These are phyloP conservation scores for Galerucella calmariensis DNA, from an alignment of 2,888 invertebrate species.

Conservation along the genomic window DNA sequence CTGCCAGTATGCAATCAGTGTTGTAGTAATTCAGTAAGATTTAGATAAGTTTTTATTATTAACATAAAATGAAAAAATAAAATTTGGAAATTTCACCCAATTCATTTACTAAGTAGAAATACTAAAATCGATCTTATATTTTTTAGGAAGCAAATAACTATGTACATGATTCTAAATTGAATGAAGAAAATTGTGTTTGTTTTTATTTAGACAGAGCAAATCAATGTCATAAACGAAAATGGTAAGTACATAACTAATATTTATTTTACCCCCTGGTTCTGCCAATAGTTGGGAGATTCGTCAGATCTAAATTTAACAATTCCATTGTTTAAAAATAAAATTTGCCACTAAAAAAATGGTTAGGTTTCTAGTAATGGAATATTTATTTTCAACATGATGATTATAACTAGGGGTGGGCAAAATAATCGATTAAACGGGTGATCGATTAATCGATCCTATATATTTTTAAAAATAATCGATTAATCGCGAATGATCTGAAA, in stretches of 20 bases:
- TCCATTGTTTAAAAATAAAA: neutral
- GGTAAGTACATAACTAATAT: slow-evolving; percentile 67
- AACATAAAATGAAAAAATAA: neutral
- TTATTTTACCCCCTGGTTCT: neutral
- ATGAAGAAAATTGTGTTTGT: slow-evolving; percentile 71
- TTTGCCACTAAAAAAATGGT: neutral
- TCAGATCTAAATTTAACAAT: no score
- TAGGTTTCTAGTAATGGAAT: no score
- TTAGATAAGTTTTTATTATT: neutral
- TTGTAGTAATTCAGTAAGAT: slow-evolving; percentile 35
- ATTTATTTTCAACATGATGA: no score
- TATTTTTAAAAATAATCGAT: no score
- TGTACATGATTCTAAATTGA: slow-evolving; percentile 30
- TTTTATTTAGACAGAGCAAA: slow-evolving; percentile 91
- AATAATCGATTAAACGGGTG: no score
- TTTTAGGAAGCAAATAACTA: slow-evolving; percentile 48
- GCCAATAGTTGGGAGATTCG: no score
- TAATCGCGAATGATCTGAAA: no score
- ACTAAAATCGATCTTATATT: neutral
- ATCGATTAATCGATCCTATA: no score
- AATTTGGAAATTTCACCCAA: no score
- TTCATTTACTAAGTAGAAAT: neutral
- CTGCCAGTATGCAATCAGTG: slow-evolving; percentile 35
- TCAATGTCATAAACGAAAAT: slow-evolving; percentile 83
- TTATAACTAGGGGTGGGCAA: no score